These are phyloP conservation scores for Thripadectes ignobilis DNA, from an alignment of 2,797 vertebrate genomes.

Conservation along the genomic window DNA sequence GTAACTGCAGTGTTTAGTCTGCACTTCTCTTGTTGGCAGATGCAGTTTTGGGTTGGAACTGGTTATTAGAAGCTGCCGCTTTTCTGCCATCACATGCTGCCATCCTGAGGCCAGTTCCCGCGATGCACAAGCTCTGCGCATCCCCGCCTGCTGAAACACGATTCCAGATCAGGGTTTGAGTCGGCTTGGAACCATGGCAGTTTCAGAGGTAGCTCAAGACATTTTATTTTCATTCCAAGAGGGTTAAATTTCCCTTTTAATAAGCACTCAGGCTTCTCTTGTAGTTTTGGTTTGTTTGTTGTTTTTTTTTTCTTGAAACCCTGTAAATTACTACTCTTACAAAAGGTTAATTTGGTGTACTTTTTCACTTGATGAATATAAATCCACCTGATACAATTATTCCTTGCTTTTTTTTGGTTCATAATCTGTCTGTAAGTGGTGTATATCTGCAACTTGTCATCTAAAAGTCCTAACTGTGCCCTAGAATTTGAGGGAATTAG, in stretches of 20 bases:
- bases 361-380: not conserved
- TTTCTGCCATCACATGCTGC: slow-evolving; percentile 46
- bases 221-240: not conserved
- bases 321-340: not conserved
- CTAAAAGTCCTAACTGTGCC: not conserved
- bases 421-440: not conserved
- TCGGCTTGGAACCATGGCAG: not conserved
- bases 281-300: not conserved
- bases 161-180: not conserved
- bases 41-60: not conserved
- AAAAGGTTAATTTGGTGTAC: not conserved
- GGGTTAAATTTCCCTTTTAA: not conserved
- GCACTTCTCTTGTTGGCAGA: not conserved
- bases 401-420: not conserved
- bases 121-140: fast-evolving
- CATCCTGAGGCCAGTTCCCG: slow-evolving; percentile 67
- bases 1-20: not conserved
- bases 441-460: not conserved
- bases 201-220: not conserved
- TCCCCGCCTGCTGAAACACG: not conserved
- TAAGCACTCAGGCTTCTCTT: not conserved
- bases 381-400: not conserved
- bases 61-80: not conserved
- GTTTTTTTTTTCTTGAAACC: not conserved
- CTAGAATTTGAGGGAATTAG: not conserved